Evolutionary conservation across 1,140 invertebrate species (phyloP), one percentile per base, ranked within the genome.

Genomic region (Musca domestica): DNA sequence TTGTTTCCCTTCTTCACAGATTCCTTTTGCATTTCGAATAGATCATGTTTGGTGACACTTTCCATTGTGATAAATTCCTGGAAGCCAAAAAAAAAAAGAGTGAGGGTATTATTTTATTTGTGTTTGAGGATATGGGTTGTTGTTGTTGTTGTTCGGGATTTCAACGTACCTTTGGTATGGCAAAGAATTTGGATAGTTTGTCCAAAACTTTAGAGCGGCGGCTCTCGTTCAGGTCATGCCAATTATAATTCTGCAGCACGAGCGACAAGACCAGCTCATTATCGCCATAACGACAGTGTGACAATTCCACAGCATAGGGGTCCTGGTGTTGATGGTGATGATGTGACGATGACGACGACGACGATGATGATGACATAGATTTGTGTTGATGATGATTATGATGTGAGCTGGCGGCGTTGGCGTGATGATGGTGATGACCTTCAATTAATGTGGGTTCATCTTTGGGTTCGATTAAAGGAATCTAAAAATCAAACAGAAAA

Each of bases 81-180:
- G 34, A 47, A 58, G 23, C n/a, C n/a, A n/a, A 2, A n/a, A n/a
- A n/a, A n/a, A n/a, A n/a, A n/a, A n/a, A n/a, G n/a, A n/a, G n/a
- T n/a, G n/a, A n/a, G n/a, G n/a, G n/a, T n/a, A n/a, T n/a, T n/a
- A n/a, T n/a, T n/a, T n/a, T n/a, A n/a, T n/a, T n/a, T n/a, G n/a
- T n/a, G n/a, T n/a, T n/a, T n/a, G n/a, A n/a, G n/a, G n/a, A n/a
- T n/a, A n/a, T 22, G 4, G n/a, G 49, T 30, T 15, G 34, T n/a
- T 34, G 47, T 1, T 23, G 64, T 25, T 17, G 20, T 30, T 19
- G 49, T 46, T 0, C n/a, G n/a, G 6, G 20, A 23, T 30, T 58
- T 30, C 5, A 23, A 52, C 72, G 72, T 71, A 85, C 83, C 77
- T 84, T 82, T 69, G 80, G 80, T 69, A 82, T 78, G 68, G 72